Conservation (phyloP, 2,888 invertebrate genomes). For the Drosophila mimica region DNA sequence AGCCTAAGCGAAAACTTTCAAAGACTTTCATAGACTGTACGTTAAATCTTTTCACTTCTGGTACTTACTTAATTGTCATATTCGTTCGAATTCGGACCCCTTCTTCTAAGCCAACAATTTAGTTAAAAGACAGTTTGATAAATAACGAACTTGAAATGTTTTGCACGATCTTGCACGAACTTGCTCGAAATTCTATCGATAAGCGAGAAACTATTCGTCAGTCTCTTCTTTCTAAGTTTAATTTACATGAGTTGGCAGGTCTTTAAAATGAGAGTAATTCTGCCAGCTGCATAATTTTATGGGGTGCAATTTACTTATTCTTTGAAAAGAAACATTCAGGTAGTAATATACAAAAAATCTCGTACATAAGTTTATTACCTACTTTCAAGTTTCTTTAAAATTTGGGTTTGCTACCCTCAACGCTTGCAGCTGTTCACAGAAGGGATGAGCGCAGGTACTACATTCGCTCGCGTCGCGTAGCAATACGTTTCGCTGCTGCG, state of each 20-base stretch:
- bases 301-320: conserved; percentile 27
- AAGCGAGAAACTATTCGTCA: neutral
- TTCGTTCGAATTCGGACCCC: neutral
- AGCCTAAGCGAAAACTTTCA: neutral
- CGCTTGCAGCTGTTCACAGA: conserved; percentile 8
- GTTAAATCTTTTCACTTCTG: neutral
- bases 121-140: neutral
- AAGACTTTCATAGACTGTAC: neutral
- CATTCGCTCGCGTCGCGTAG: conserved; percentile 27
- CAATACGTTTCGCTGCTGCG: conserved; percentile 43
- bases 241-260: conserved; percentile 43
- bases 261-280: neutral
- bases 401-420: neutral
- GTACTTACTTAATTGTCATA: neutral
- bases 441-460: conserved; percentile 30
- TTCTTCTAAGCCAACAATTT: neutral
- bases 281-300: conserved; percentile 12
- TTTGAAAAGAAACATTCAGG: conserved; percentile 14
- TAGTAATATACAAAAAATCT: conserved; percentile 3
- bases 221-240: neutral
- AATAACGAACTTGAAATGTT: neutral
- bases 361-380: neutral
- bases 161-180: neutral
- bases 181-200: neutral
- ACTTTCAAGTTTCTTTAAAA: neutral